phyloP scores from a whole-genome alignment of 2,888 invertebrate species.

The Labia minor region DNA sequence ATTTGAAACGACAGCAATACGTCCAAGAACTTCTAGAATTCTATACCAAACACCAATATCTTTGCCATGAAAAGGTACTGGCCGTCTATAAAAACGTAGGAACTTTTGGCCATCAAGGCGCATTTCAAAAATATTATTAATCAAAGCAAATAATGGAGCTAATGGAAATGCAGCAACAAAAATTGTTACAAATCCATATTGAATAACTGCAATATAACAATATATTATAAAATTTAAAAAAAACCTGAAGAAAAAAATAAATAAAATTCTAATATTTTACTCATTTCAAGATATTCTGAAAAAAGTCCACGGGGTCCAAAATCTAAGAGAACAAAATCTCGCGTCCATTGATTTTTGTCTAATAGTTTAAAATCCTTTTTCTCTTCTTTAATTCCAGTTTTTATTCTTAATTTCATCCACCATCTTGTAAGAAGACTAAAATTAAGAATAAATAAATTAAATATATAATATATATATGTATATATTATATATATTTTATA shows the following conservation, averaged over 20 bases:
- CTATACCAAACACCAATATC: conserved; percentile 72
- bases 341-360: conserved; percentile 59
- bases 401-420: conserved; percentile 37
- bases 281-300: conserved; percentile 78
- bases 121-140: conserved; percentile 76
- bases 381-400: conserved; percentile 40
- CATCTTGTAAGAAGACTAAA: conserved; percentile 31
- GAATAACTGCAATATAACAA: conserved; percentile 51
- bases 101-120: conserved; percentile 73
- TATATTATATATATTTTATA: too few species aligned
- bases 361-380: conserved; percentile 37
- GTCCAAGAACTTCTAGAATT: conserved; percentile 61
- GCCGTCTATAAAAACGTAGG: conserved; percentile 58
- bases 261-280: conserved; percentile 38
- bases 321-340: conserved; percentile 57
- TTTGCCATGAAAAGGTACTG: conserved; percentile 59
- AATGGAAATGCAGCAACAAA: conserved; percentile 79
- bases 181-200: conserved; percentile 76
- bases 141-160: conserved; percentile 68
- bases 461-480: too few species aligned
- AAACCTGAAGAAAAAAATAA: conserved; percentile 2
- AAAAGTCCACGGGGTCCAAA: conserved; percentile 58
- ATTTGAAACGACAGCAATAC: conserved; percentile 65
- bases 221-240: neutral
- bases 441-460: conserved; percentile 17